phyloP scores from a whole-genome alignment of 2,888 invertebrate species.

The Chloroclystis v-ata region DNA sequence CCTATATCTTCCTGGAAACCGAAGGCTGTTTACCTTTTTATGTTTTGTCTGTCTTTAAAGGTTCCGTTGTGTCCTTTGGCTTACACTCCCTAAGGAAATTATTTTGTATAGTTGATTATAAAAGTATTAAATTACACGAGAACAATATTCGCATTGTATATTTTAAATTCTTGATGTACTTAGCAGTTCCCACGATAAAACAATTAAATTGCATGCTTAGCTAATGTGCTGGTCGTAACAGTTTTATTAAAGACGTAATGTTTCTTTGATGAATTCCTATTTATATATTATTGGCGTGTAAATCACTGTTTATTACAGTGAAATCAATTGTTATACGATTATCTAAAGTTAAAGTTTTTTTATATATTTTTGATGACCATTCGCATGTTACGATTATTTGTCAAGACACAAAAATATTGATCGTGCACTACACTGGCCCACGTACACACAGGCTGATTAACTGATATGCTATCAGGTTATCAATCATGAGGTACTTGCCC shows the following conservation, averaged over 20 bases:
- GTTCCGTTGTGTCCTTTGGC: background rate
- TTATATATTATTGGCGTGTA: conserved; percentile 12
- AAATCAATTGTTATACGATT: background rate
- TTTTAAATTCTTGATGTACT: conserved; percentile 29
- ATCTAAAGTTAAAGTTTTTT: too few species aligned
- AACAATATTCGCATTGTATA: conserved; percentile 12
- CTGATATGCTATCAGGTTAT: conserved; percentile 24
- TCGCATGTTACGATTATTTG: conserved; percentile 4
- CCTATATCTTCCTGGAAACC: too few species aligned
- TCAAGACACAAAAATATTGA: conserved; percentile 19
- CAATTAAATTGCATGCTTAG: conserved; percentile 25
- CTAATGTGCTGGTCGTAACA: conserved; percentile 29
- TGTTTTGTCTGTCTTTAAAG: background rate
- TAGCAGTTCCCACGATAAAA: conserved; percentile 36
- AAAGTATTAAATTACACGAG: too few species aligned
- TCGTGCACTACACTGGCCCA: background rate
- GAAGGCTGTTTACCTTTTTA: too few species aligned
- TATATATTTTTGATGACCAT: background rate
- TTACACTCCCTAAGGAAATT: too few species aligned
- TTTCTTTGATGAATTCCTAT: conserved; percentile 31
- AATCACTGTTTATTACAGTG: conserved; percentile 17
- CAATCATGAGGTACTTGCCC: conserved; percentile 14
- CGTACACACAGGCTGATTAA: background rate
- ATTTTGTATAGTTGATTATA: too few species aligned
- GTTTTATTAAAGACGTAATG: conserved; percentile 35